These are phyloP conservation scores for Zophobas atratus DNA, from an alignment of 1,140 invertebrate species.

Conservation along the genomic window DNA sequence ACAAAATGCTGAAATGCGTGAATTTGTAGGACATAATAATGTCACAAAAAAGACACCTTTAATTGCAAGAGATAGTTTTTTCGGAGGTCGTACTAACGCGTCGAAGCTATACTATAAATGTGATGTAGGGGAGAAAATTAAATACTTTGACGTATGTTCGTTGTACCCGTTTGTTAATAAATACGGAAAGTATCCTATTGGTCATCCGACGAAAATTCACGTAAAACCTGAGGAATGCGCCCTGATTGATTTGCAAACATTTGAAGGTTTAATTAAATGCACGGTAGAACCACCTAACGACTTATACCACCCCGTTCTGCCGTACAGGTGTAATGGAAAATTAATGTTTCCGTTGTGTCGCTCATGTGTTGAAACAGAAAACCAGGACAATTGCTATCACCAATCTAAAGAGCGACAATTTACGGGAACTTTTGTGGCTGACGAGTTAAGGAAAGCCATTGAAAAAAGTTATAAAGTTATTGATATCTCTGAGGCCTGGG, in stretches of 20 bases:
- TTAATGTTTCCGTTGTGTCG: conserved; percentile 63
- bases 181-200: conserved; percentile 63
- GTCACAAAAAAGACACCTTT: background rate
- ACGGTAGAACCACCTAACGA: conserved; percentile 61
- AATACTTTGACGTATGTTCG: conserved; percentile 63
- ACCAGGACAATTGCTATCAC: conserved; percentile 56
- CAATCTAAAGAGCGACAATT: conserved; percentile 61
- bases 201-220: conserved; percentile 59
- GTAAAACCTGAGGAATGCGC: conserved; percentile 35
- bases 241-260: conserved; percentile 5
- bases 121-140: conserved; percentile 60
- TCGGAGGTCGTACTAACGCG: conserved; percentile 46
- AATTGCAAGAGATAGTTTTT: conserved; percentile 13
- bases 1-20: background rate
- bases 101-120: conserved; percentile 41
- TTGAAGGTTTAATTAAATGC: conserved; percentile 61
- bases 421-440: conserved; percentile 65
- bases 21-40: conserved; percentile 5
- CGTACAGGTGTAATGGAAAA: conserved; percentile 57
- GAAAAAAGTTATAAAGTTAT: conserved; percentile 50
- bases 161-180: conserved; percentile 64
- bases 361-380: conserved; percentile 52
- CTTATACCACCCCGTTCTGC: conserved; percentile 64
- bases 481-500: conserved; percentile 49
- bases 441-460: conserved; percentile 65